Evolutionary conservation across 2,888 invertebrate species (phyloP).

Genomic region (Drosophila conformis): DNA sequence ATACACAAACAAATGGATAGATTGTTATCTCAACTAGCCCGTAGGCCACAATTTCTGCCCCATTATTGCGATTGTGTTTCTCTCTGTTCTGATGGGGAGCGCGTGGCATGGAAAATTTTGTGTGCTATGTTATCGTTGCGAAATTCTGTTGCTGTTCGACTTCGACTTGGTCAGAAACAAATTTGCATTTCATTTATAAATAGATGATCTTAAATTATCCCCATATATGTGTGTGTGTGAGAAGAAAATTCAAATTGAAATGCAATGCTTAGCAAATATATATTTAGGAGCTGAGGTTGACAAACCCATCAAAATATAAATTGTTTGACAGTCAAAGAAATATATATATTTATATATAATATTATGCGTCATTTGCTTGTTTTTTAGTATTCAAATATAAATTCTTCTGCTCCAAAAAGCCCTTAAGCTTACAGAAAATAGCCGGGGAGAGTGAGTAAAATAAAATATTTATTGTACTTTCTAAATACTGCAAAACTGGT

Average conservation of each 20-base stretch:
- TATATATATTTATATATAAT: neutral
- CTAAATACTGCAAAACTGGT: neutral
- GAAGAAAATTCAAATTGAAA: conserved; percentile 12
- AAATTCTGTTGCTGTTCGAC: conserved; percentile 5
- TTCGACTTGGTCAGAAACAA: conserved; percentile 14
- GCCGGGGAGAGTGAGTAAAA: neutral
- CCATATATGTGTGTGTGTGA: conserved; percentile 8
- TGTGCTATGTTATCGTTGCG: conserved; percentile 21
- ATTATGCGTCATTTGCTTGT: conserved; percentile 18
- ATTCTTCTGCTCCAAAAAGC: neutral
- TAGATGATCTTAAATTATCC: conserved; percentile 24
- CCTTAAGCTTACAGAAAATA: neutral
- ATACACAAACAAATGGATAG: neutral
- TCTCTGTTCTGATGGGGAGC: conserved; percentile 16
- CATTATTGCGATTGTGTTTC: conserved; percentile 17
- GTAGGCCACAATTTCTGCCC: neutral
- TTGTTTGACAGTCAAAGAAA: conserved; percentile 17
- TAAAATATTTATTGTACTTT: neutral
- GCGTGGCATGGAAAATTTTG: conserved; percentile 62
- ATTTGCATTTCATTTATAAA: conserved; percentile 56
- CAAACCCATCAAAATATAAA: conserved; percentile 25
- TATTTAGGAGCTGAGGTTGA: conserved; percentile 37
- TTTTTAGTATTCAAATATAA: neutral
- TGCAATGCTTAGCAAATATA: conserved; percentile 35
- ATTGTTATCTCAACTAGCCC: conserved; percentile 17